phyloP scores from a whole-genome alignment of 2,113 vertebrate species.

The Toxotes jaculatrix region DNA sequence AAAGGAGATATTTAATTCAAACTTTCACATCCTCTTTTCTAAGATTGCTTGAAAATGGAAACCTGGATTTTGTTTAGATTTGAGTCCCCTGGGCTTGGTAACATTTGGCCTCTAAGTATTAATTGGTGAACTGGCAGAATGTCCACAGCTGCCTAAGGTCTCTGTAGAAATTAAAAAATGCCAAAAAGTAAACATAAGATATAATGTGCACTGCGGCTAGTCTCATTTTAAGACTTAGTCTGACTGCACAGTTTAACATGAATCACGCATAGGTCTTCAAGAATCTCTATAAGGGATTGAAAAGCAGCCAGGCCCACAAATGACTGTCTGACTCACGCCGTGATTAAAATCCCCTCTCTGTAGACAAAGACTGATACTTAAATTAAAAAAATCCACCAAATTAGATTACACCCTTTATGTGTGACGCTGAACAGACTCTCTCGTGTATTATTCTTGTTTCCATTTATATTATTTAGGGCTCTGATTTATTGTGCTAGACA shows the following conservation, averaged over 20 bases:
- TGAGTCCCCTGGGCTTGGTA: slow-evolving; percentile 67
- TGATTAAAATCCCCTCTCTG: slow-evolving; percentile 58
- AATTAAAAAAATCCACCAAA: slow-evolving; percentile 64
- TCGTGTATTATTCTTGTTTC: slow-evolving; percentile 72
- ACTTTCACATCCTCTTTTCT: slow-evolving; percentile 75
- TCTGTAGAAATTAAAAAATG: slow-evolving; percentile 44
- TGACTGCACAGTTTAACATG: slow-evolving; percentile 19
- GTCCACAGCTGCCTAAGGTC: slow-evolving; percentile 70
- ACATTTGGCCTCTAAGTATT: slow-evolving; percentile 77
- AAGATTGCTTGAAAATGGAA: slow-evolving; percentile 78
- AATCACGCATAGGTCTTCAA: slow-evolving; percentile 11
- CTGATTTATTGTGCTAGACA: slow-evolving; percentile 76
- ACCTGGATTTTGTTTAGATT: slow-evolving; percentile 79
- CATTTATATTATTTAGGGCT: slow-evolving; percentile 66
- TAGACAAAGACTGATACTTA: slow-evolving; percentile 50
- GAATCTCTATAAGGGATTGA: slow-evolving; percentile 40
- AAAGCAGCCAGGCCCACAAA: slow-evolving; percentile 32
- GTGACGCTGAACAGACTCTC: slow-evolving; percentile 59
- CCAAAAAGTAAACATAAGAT: slow-evolving; percentile 44
- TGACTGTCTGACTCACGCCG: slow-evolving; percentile 51
- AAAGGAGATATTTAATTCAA: slow-evolving; percentile 79
- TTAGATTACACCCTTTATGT: slow-evolving; percentile 72
- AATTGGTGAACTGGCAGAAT: slow-evolving; percentile 69
- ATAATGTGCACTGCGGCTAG: slow-evolving; percentile 8
- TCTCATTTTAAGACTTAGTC: slow-evolving; percentile 6